phyloP scores from a whole-genome alignment of 2,113 vertebrate species.

The Salvelinus alpinus region DNA sequence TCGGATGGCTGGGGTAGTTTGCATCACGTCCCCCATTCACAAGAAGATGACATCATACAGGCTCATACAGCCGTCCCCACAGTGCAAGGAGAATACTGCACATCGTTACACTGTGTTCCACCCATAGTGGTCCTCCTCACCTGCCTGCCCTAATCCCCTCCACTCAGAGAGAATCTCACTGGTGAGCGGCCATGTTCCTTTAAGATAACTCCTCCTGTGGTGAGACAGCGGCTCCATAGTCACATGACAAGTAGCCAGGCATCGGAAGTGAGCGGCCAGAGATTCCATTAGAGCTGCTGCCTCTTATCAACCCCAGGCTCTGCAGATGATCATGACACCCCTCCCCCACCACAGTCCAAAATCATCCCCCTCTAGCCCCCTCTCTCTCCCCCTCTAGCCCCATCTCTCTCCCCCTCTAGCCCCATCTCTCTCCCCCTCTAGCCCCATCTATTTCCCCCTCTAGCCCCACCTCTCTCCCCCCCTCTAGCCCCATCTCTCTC shows the following conservation, averaged over 20 bases:
- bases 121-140: conserved; percentile 6
- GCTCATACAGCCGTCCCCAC: neutral
- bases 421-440: no score
- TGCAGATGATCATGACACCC: neutral
- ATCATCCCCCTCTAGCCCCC: conserved; percentile 14
- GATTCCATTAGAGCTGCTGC: conserved; percentile 31
- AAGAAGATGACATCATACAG: neutral
- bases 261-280: neutral
- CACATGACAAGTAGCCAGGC: conserved; percentile 10
- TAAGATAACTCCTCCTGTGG: conserved; percentile 5
- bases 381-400: no score
- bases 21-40: neutral
- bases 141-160: conserved; percentile 28
- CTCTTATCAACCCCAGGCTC: conserved; percentile 15
- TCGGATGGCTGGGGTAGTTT: neutral
- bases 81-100: neutral
- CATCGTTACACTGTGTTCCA: neutral
- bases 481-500: no score
- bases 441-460: no score
- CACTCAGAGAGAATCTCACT: conserved; percentile 13
- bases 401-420: no score
- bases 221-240: neutral
- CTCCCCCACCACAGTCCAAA: conserved; percentile 28
- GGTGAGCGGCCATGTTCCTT: conserved; percentile 7
- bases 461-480: no score